phyloP scores from a whole-genome alignment of 2,888 invertebrate genomes.

The Thera britannica region DNA sequence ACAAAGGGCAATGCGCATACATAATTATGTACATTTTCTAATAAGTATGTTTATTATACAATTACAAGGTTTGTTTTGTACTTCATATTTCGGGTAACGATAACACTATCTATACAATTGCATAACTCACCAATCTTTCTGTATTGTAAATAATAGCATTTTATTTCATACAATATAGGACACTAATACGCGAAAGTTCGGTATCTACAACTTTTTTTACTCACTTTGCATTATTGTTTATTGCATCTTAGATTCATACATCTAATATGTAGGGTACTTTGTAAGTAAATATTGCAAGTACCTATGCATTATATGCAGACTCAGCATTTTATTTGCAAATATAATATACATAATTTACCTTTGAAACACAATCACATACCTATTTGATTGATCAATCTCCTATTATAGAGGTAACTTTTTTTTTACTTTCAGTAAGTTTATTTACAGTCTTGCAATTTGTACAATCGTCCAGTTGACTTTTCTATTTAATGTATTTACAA shows the following conservation, averaged over 20 bases:
- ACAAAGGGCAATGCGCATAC: slow-evolving; percentile 42
- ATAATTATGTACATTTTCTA: slow-evolving; percentile 41
- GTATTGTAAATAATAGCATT: slow-evolving; percentile 33
- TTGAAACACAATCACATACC: slow-evolving; percentile 4
- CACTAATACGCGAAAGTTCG: slow-evolving; percentile 16
- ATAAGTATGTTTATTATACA: slow-evolving; percentile 41
- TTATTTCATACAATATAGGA: slow-evolving; percentile 24
- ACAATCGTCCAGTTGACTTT: slow-evolving; percentile 69
- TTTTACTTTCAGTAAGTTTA: slow-evolving; percentile 29
- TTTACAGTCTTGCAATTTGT: slow-evolving; percentile 80
- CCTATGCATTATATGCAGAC: slow-evolving; percentile 20
- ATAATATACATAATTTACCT: neutral
- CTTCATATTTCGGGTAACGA: slow-evolving; percentile 48
- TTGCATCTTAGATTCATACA: slow-evolving; percentile 8
- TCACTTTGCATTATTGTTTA: slow-evolving; percentile 10
- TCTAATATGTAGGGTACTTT: slow-evolving; percentile 5
- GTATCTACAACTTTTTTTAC: slow-evolving; percentile 6
- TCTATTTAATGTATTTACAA: slow-evolving; percentile 66
- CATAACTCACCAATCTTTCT: slow-evolving; percentile 35
- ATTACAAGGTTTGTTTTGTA: slow-evolving; percentile 52
- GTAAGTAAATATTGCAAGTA: slow-evolving; percentile 1
- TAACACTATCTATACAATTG: slow-evolving; percentile 39
- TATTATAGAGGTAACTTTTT: slow-evolving; percentile 29
- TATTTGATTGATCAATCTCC: slow-evolving; percentile 17
- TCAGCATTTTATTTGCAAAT: neutral